Evolutionary conservation across 2,113 vertebrate genomes (phyloP).

Genomic region (Ciconia boyciana): DNA sequence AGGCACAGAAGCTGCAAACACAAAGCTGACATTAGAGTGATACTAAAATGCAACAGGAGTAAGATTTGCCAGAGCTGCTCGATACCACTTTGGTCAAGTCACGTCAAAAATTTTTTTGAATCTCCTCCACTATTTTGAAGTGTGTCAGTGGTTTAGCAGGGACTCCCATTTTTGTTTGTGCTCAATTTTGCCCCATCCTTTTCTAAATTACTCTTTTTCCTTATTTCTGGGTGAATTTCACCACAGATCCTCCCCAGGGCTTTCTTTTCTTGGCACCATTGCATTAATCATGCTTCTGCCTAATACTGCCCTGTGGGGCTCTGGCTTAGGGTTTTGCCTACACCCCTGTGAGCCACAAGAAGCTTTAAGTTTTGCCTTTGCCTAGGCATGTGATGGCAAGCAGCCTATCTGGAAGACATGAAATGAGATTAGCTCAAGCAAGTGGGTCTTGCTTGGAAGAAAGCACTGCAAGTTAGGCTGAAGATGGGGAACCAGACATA

Average conservation of each 20-base stretch:
- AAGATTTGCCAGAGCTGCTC: not conserved
- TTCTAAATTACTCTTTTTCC: not conserved
- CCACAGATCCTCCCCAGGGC: not conserved
- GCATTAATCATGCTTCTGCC: not conserved
- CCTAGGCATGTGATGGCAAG: constrained; percentile 18
- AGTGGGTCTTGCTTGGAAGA: not conserved
- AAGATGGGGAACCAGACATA: not conserved
- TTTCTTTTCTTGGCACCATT: not conserved
- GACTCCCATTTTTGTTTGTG: not conserved
- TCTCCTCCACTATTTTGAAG: not conserved
- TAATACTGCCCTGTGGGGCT: constrained; percentile 26
- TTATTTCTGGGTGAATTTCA: not conserved
- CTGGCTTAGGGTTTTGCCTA: not conserved
- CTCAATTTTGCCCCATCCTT: not conserved
- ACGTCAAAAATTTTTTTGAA: not conserved
- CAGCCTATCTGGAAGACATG: not conserved
- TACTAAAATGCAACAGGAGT: not conserved
- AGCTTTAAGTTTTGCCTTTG: constrained; percentile 28
- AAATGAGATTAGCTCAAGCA: constrained; percentile 26
- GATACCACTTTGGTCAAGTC: not conserved
- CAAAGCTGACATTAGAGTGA: not conserved
- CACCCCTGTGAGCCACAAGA: not conserved
- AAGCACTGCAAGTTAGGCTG: not conserved
- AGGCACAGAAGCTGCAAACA: not conserved
- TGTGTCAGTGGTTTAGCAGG: not conserved